These are phyloP conservation scores for Chironomus striatipennis DNA, from an alignment of 1,140 invertebrate genomes.

Conservation along the genomic window DNA sequence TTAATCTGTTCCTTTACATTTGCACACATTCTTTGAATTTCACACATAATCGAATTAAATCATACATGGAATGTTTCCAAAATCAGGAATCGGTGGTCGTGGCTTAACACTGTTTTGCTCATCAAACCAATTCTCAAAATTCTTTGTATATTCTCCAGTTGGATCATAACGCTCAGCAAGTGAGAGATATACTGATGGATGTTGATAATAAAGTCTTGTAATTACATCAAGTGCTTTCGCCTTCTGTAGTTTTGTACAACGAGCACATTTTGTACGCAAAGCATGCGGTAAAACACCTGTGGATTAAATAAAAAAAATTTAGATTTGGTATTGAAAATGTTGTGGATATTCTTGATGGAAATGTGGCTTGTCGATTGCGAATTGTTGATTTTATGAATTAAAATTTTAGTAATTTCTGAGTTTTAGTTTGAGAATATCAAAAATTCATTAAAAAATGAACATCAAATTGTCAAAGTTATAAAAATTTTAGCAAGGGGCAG, in stretches of 20 bases:
- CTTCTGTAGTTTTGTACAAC: conserved; percentile 52
- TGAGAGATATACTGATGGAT: conserved; percentile 48
- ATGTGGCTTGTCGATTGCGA: too few relatives aligned
- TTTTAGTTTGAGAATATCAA: too few relatives aligned
- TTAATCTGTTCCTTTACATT: not conserved
- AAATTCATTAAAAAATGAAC: too few relatives aligned
- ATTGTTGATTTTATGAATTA: too few relatives aligned
- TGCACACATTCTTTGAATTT: too few relatives aligned
- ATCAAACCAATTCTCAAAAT: conserved; percentile 38
- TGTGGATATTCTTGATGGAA: too few relatives aligned
- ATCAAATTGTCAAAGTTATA: too few relatives aligned
- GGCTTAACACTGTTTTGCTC: not conserved
- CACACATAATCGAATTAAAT: not conserved
- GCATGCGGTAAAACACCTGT: conserved; percentile 54
- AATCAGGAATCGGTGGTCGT: not conserved
- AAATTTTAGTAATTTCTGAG: too few relatives aligned
- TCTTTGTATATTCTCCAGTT: conserved; percentile 44
- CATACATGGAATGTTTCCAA: not conserved
- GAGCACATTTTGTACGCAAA: conserved; percentile 48
- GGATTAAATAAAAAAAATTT: conserved; percentile 29
- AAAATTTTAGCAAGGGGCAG: too few relatives aligned
- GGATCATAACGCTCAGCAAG: conserved; percentile 49
- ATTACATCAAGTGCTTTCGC: conserved; percentile 45
- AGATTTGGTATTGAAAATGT: not conserved
- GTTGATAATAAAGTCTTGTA: conserved; percentile 46